Base-by-base conservation (phyloP, 2,888 invertebrate species). In the Drosophila kuntzei region DNA sequence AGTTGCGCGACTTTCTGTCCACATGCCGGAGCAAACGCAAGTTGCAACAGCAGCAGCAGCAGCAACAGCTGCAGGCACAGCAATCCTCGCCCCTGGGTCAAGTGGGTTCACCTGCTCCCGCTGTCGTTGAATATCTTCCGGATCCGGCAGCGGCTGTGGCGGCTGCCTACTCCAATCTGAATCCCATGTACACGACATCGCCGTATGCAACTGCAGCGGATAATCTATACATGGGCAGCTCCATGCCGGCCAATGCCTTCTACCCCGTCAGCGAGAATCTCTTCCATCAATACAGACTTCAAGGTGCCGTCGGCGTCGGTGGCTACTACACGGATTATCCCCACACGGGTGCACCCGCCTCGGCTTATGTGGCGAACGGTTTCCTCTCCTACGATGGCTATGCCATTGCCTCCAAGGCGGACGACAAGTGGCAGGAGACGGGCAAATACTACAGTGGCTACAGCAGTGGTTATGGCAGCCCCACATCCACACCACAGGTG, bases 1-100 rank as follows among this genome's bases (percentile, higher is more conserved):
- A 98, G 91, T 93, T 98, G 22, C 94, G 98, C 49, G 98, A 98
- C 93, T 98, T 98, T 91, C 93, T 98, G 2, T 97, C 98, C 14
- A 98, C 98, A 12, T 98, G 98, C 91, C 95, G 98, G 71, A 96
- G 96, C 72, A 97, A 97, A 90, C 94, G 96, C 90, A 94, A 95
- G 92, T 88, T 94, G 75, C 92, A 93, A 53, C 93, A 92, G 57
- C 90, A 90, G 58, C 87, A 87, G 34, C 80, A 81, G 16, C 91
- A 93, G 11, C 93, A 93, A 36, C 81, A 92, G 50, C 84, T 89
- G 36, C 82, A 78, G 47, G 79, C 79, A n/a, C 91, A 93, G 44
- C 93, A 93, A 53, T 65, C 83, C 22, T 93, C 90, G 5, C 90
- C 93, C 80, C 87, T 91, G 12, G 73, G 91, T 8, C 92, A 91